Conservation (phyloP, 2,113 vertebrate species). For the Siniperca chuatsi region DNA sequence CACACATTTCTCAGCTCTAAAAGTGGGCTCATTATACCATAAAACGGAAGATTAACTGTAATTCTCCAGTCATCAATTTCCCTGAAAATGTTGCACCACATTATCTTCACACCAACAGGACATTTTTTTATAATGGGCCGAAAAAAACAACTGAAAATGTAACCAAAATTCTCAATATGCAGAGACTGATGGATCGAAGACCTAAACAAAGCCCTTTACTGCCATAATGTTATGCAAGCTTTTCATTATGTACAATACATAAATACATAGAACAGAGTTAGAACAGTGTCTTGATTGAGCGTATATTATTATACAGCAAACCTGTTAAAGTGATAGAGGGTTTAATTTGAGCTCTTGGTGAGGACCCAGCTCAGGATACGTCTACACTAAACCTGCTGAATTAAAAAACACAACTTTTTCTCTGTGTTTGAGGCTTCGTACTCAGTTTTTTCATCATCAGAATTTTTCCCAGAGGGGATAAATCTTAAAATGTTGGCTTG, state of each 20-base stretch:
- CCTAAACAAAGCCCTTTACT: constrained; percentile 9
- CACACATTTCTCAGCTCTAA: constrained; percentile 28
- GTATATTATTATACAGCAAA: background rate
- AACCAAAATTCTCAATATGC: background rate
- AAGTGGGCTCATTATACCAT: constrained; percentile 31
- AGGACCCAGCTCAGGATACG: background rate
- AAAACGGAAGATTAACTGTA: constrained; percentile 36
- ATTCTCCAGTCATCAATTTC: constrained; percentile 31
- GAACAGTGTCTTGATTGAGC: background rate
- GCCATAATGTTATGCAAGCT: background rate
- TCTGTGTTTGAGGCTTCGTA: background rate
- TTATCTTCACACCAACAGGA: constrained; percentile 14
- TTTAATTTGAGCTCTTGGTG: background rate
- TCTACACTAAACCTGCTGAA: background rate
- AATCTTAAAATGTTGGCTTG: background rate
- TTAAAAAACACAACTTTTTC: background rate
- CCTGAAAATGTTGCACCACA: constrained; percentile 17
- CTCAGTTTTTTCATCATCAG: background rate
- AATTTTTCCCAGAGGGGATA: background rate
- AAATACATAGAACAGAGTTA: background rate
- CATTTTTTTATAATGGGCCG: constrained; percentile 10
- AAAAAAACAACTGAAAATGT: background rate
- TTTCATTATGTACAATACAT: background rate
- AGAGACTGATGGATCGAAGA: constrained; percentile 17
- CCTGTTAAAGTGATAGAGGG: too few species aligned